These are phyloP conservation scores for Dufourea novaeangliae DNA, from an alignment of 1,140 invertebrate species.

Conservation along the genomic window DNA sequence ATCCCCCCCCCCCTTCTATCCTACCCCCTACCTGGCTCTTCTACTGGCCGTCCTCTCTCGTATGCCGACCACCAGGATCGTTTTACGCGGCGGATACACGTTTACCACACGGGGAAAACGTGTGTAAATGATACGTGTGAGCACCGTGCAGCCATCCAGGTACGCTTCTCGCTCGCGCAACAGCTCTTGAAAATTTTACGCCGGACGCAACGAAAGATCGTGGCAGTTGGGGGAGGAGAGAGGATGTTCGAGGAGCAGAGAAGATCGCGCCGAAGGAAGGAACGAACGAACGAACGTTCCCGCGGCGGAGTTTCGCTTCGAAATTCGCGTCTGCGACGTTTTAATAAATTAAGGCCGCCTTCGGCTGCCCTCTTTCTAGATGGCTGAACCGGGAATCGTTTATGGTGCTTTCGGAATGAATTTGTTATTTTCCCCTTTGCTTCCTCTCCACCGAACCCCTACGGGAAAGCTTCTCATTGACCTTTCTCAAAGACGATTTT, in stretches of 20 bases:
- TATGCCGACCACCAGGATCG: slow-evolving; percentile 47
- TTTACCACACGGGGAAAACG: slow-evolving; percentile 49
- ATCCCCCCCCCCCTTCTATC: not conserved
- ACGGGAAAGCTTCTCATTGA: slow-evolving; percentile 22
- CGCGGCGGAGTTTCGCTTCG: slow-evolving; percentile 49
- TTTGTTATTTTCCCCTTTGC: slow-evolving; percentile 57
- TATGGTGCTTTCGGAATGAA: slow-evolving; percentile 62
- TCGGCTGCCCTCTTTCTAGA: slow-evolving; percentile 41
- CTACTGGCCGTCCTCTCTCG: slow-evolving; percentile 20
- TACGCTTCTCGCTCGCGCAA: slow-evolving; percentile 55
- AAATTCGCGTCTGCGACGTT: slow-evolving; percentile 63
- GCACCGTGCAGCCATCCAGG: slow-evolving; percentile 30
- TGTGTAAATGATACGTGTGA: slow-evolving; percentile 61
- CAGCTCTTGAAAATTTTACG: slow-evolving; percentile 63
- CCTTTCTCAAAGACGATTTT: slow-evolving; percentile 37
- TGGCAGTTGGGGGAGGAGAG: not conserved
- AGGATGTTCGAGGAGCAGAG: slow-evolving; percentile 31
- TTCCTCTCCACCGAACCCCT: not conserved
- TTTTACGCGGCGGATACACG: slow-evolving; percentile 62
- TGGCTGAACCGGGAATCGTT: slow-evolving; percentile 65
- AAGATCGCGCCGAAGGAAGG: not conserved
- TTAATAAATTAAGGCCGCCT: slow-evolving; percentile 65
- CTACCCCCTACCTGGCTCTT: not conserved
- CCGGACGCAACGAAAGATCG: slow-evolving; percentile 1
- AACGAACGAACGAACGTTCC: not conserved